Base-by-base conservation (phyloP, 2,888 invertebrate species). In the Anaspis maculata region DNA sequence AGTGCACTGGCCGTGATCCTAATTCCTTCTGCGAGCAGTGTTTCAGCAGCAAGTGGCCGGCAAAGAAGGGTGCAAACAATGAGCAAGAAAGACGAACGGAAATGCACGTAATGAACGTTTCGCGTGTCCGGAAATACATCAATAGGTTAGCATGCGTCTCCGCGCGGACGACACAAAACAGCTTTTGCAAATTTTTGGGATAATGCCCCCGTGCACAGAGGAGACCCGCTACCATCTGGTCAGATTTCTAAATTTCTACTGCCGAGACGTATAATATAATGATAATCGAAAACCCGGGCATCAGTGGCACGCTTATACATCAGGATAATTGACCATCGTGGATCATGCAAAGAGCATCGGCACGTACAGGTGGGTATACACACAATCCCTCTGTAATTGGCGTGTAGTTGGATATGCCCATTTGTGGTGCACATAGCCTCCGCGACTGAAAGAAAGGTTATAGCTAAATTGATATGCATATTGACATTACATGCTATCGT, bases 41-140 rank as follows among this genome's bases (percentile, higher is more conserved):
- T n/a, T n/a, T n/a, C n/a, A n/a, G n/a, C n/a, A n/a, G n/a, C n/a
- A 39, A 19, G 43, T 46, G 45, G 48, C 44, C 44, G 38, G 39
- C 35, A 48, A 44, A 43, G 49, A 50, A 45, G 51, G 56, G 50
- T 48, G 51, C 47, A 54, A 52, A 52, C 53, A 56, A 54, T 56
- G 51, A 48, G 51, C 51, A 49, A n/a, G n/a, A 49, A 54, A 49
- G 48, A 44, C 42, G 49, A 45, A 49, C 48, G 57, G 55, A 56
- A 52, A 45, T 52, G 46, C 44, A 49, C 39, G 45, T 54, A 57
- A 57, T 47, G 57, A 54, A 48, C 36, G 43, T 48, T 53, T 59
- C 41, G 57, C 57, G 57, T 58, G 57, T 42, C 45, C 35, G 38
- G 41, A 48, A 44, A 47, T 45, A 40, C 52, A 49, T 55, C 51